Conservation (phyloP, 2,888 invertebrate species). For the Drosophila infuscata region DNA sequence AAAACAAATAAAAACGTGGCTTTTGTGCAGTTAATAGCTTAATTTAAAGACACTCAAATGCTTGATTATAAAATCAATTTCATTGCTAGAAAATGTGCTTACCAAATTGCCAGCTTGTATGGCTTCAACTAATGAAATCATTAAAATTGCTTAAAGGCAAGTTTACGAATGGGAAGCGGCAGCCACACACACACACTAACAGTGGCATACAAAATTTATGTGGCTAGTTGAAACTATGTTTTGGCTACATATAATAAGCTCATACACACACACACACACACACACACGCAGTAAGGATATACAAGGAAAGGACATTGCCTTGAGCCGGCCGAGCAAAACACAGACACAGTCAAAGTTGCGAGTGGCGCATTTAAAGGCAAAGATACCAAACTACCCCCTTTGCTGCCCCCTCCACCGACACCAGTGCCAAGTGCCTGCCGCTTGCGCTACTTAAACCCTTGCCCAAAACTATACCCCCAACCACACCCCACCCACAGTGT, state of each 20-base stretch:
- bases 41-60: not conserved
- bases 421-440: conserved; percentile 35
- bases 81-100: conserved; percentile 31
- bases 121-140: conserved; percentile 72
- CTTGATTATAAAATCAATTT: conserved; percentile 60
- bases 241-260: conserved; percentile 61
- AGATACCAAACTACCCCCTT: conserved; percentile 51
- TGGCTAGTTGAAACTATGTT: conserved; percentile 75
- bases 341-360: conserved; percentile 60
- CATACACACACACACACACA: conserved; percentile 21
- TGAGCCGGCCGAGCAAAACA: conserved; percentile 60
- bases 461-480: conserved; percentile 54
- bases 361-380: conserved; percentile 48
- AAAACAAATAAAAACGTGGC: no score
- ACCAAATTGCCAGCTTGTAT: conserved; percentile 56
- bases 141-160: conserved; percentile 72
- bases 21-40: not conserved
- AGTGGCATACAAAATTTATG: conserved; percentile 69
- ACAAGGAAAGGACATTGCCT: conserved; percentile 74
- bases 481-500: not conserved
- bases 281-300: conserved; percentile 33
- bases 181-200: conserved; percentile 9
- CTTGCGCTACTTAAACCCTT: conserved; percentile 69
- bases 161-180: conserved; percentile 40
- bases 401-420: not conserved